A percentile compares a stretch with the other conserved stretches of the same genome.
phyloP scores from a whole-genome alignment of 2,888 invertebrate species.

The Melinaea menophilus region DNA sequence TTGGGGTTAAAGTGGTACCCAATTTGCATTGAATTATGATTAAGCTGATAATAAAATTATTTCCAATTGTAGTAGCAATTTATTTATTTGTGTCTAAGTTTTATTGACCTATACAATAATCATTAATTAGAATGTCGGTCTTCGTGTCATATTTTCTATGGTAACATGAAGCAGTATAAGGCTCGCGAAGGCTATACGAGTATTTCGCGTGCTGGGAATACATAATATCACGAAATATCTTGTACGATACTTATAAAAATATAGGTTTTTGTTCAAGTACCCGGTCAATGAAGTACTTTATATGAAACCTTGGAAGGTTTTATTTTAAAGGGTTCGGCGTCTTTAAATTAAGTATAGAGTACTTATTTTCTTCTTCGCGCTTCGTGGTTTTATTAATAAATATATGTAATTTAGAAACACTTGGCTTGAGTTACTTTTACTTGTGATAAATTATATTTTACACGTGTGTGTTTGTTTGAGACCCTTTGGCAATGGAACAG shows the following conservation, averaged over 20 bases:
- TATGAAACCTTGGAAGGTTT: not conserved
- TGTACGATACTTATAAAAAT: slow-evolving; percentile 30
- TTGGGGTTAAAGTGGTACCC: not conserved
- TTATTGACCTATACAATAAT: not conserved
- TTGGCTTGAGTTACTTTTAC: too few relatives aligned
- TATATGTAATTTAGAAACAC: too few relatives aligned
- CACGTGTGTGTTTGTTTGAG: too few relatives aligned
- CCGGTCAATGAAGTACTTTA: not conserved
- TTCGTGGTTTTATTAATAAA: too few relatives aligned
- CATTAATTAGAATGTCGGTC: not conserved
- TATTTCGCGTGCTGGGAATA: slow-evolving; percentile 46
- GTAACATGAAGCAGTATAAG: slow-evolving; percentile 15
- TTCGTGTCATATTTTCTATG: not conserved
- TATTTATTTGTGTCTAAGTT: not conserved
- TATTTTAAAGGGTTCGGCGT: slow-evolving; percentile 5
- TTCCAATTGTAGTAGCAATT: too few relatives aligned
- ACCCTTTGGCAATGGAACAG: too few relatives aligned
- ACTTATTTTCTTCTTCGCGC: too few relatives aligned
- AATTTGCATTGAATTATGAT: too few relatives aligned
- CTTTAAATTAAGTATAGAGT: too few relatives aligned
- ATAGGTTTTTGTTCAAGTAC: not conserved
- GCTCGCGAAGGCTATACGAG: slow-evolving; percentile 47
- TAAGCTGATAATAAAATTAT: too few relatives aligned
- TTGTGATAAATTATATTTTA: too few relatives aligned
- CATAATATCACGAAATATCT: slow-evolving; percentile 41